Conservation (phyloP, 2,797 vertebrate genomes). For the Mareca penelope region DNA sequence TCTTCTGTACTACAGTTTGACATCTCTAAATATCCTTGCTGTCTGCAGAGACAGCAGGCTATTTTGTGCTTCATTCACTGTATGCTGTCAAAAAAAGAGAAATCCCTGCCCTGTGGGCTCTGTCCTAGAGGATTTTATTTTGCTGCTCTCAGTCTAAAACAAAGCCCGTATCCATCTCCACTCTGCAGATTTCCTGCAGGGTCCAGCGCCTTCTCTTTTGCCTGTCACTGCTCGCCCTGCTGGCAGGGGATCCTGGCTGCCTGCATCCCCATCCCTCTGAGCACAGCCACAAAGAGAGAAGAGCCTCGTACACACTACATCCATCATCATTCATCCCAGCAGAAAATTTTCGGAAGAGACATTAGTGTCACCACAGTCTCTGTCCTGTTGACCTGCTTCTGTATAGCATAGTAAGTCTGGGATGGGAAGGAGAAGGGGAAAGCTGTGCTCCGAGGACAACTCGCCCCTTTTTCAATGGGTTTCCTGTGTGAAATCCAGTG, state of each 20-base stretch:
- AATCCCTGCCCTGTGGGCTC: conserved; percentile 36
- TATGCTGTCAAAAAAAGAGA: conserved; percentile 57
- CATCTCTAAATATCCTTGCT: conserved; percentile 51
- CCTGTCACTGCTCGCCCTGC: neutral
- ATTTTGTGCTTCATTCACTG: conserved; percentile 59
- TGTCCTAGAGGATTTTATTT: conserved; percentile 44
- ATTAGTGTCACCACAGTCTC: neutral
- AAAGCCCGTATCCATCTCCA: conserved; percentile 4
- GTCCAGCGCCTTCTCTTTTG: neutral
- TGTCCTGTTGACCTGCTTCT: neutral
- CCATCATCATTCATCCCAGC: neutral
- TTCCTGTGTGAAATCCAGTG: neutral
- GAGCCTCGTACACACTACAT: neutral
- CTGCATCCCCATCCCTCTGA: neutral
- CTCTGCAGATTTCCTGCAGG: conserved; percentile 18
- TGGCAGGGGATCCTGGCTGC: neutral
- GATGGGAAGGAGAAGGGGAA: neutral
- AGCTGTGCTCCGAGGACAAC: neutral
- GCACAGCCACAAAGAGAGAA: neutral
- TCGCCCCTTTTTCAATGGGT: neutral
- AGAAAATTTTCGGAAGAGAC: neutral
- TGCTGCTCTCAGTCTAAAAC: neutral
- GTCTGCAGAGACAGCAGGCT: conserved; percentile 54
- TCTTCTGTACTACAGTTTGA: conserved; percentile 36
- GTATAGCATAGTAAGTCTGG: neutral